phyloP scores from a whole-genome alignment of 2,888 invertebrate species.

The Clepsis dumicolana region DNA sequence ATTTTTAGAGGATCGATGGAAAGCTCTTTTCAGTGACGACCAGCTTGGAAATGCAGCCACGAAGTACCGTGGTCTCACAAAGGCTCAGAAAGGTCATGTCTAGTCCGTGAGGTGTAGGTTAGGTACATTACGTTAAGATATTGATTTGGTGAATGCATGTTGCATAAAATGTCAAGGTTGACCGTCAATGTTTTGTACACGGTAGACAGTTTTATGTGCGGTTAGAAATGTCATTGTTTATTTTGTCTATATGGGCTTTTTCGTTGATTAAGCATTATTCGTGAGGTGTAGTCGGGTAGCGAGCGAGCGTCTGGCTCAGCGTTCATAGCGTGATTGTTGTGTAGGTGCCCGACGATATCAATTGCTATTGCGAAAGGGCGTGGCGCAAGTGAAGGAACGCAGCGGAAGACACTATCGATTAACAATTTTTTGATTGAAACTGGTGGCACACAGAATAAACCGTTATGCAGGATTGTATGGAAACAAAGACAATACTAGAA shows the following conservation, averaged over 20 bases:
- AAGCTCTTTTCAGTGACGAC: slow-evolving; percentile 17
- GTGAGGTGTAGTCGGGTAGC: neutral
- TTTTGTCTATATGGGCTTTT: neutral
- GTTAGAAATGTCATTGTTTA: slow-evolving; percentile 15
- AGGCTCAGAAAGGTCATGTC: slow-evolving; percentile 29
- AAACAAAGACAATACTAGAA: neutral
- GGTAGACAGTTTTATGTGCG: slow-evolving; percentile 6
- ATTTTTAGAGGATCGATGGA: slow-evolving; percentile 28
- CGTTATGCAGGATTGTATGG: no score
- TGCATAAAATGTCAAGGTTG: slow-evolving; percentile 39
- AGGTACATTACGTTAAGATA: slow-evolving; percentile 20
- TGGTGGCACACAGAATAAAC: no score
- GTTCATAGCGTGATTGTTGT: slow-evolving; percentile 20
- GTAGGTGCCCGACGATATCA: slow-evolving; percentile 60
- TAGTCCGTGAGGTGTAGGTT: slow-evolving; percentile 19
- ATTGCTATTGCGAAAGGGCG: slow-evolving; percentile 54
- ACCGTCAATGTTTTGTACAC: slow-evolving; percentile 13
- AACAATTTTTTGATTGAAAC: no score
- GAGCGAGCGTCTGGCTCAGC: slow-evolving; percentile 19
- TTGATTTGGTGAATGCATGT: slow-evolving; percentile 41
- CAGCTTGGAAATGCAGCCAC: slow-evolving; percentile 19
- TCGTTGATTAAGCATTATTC: slow-evolving; percentile 4
- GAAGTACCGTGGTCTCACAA: slow-evolving; percentile 15
- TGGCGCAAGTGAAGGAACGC: slow-evolving; percentile 30
- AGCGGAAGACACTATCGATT: neutral